Percentiles rank a stretch among this genome's conserved stretches.
These are phyloP conservation scores for Heteromurus nitidus DNA, from an alignment of 2,888 invertebrate species.

Conservation along the genomic window DNA sequence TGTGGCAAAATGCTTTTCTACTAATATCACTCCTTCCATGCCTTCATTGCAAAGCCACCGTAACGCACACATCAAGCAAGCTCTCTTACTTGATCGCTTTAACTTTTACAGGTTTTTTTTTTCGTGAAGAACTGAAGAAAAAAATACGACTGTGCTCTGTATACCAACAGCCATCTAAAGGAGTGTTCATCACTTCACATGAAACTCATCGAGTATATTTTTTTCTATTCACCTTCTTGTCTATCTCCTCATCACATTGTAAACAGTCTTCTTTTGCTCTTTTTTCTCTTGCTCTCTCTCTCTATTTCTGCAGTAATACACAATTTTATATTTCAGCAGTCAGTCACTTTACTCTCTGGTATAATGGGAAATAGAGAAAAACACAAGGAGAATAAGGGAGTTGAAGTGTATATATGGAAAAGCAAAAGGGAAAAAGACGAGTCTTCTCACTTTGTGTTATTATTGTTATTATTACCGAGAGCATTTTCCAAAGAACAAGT, in stretches of 20 bases:
- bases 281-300: no score
- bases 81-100: neutral
- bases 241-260: neutral
- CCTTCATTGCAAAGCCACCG: no score
- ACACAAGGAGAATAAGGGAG: neutral
- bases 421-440: neutral
- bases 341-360: neutral
- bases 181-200: conserved; percentile 1
- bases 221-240: neutral
- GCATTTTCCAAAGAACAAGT: conserved; percentile 27
- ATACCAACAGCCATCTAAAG: no score
- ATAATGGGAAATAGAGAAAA: neutral
- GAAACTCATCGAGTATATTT: conserved; percentile 1
- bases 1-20: no score
- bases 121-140: no score
- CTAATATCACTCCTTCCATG: no score
- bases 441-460: conserved; percentile 40
- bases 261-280: neutral
- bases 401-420: no score
- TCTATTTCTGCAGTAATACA: no score
- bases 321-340: no score
- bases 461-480: conserved; percentile 35
- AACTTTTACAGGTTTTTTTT: neutral
- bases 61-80: no score
- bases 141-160: neutral